Conservation (phyloP, 2,888 invertebrate genomes). For the Shargacucullia verbasci region DNA sequence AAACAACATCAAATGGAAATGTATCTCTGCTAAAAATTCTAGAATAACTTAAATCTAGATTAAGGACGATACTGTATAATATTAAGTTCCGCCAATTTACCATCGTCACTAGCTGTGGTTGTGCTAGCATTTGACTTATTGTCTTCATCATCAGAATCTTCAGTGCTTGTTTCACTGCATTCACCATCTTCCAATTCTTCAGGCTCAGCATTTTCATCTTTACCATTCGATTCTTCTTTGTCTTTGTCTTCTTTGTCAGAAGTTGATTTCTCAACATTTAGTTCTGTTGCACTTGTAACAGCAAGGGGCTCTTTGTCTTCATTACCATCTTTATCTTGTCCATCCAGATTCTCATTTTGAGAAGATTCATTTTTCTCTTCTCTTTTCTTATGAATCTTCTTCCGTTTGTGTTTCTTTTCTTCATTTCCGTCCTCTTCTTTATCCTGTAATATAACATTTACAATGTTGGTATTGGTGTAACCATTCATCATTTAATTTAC, state of each 20-base stretch:
- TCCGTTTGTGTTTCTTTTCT: slow-evolving; percentile 69
- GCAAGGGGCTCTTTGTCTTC: slow-evolving; percentile 15
- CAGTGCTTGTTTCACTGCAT: slow-evolving; percentile 88
- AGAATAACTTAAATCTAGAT: too few relatives aligned
- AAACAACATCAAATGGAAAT: too few relatives aligned
- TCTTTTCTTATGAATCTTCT: slow-evolving; percentile 60
- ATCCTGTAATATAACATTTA: slow-evolving; percentile 85
- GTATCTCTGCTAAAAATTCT: too few relatives aligned
- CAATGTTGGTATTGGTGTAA: slow-evolving; percentile 80
- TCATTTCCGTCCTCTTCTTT: slow-evolving; percentile 64
- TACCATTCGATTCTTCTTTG: slow-evolving; percentile 20
- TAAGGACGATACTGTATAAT: neutral
- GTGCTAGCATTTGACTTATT: slow-evolving; percentile 74
- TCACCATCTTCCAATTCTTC: slow-evolving; percentile 90
- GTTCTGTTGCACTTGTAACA: neutral
- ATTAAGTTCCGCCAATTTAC: slow-evolving; percentile 63
- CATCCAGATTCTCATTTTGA: slow-evolving; percentile 35
- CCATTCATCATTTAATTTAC: slow-evolving; percentile 81
- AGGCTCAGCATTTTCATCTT: slow-evolving; percentile 40
- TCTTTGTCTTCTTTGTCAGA: slow-evolving; percentile 23
- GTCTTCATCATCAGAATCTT: slow-evolving; percentile 67
- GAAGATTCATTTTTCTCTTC: slow-evolving; percentile 43
- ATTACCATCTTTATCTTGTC: slow-evolving; percentile 23
- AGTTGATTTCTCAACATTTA: slow-evolving; percentile 5
- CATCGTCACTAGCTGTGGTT: slow-evolving; percentile 83